phyloP scores from a whole-genome alignment of 1,140 invertebrate genomes.

The Solenopsis invicta region DNA sequence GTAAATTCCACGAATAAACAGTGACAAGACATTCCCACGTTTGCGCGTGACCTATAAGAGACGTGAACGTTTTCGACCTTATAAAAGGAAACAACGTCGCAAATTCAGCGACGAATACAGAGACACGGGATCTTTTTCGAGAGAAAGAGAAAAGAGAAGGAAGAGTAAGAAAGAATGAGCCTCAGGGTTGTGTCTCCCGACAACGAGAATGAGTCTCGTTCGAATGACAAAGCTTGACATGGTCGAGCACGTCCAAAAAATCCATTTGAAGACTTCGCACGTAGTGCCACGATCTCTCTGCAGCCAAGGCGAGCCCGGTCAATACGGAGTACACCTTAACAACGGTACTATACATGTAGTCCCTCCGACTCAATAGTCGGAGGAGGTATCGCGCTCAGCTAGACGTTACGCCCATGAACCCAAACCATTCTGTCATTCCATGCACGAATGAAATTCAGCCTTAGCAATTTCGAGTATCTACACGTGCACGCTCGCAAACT shows the following conservation, averaged over 20 bases:
- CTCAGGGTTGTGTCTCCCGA: background rate
- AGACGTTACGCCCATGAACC: constrained; percentile 47
- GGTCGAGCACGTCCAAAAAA: constrained; percentile 42
- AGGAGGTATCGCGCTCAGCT: constrained; percentile 26
- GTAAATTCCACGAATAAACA: background rate
- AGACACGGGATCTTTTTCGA: background rate
- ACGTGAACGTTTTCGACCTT: background rate
- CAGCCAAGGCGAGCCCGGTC: constrained; percentile 58
- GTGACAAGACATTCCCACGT: background rate
- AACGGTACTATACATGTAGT: constrained; percentile 23
- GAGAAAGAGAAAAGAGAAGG: background rate
- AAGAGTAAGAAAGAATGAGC: background rate
- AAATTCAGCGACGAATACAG: background rate
- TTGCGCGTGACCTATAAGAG: background rate
- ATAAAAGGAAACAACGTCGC: background rate
- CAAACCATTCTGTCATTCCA: constrained; percentile 53
- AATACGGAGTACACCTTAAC: constrained; percentile 61
- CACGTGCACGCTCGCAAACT: constrained; percentile 33
- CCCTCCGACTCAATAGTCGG: constrained; percentile 1
- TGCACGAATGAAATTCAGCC: constrained; percentile 49
- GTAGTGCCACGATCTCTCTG: constrained; percentile 26
- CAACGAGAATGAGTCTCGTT: background rate
- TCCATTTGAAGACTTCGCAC: constrained; percentile 53
- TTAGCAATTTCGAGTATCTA: constrained; percentile 49
- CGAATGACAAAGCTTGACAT: background rate